Conservation (phyloP, 2,888 invertebrate species). For the Rotaria magnacalcarata region DNA sequence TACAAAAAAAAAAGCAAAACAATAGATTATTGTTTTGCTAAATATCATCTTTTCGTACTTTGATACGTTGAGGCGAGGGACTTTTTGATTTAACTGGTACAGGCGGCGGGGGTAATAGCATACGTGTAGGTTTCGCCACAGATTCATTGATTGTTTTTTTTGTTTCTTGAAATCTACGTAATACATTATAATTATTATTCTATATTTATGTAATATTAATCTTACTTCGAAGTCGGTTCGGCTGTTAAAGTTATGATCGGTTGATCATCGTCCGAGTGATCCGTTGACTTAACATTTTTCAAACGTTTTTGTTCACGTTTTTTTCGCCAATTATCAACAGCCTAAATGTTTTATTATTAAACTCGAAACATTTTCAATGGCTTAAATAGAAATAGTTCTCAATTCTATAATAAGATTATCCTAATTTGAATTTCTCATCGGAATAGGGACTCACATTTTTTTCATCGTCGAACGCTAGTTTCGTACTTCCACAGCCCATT, state of each 20-base stretch:
- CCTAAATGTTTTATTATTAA: background rate
- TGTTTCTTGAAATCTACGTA: background rate
- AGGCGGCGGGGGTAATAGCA: background rate
- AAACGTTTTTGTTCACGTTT: slow-evolving; percentile 25
- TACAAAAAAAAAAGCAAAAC: background rate
- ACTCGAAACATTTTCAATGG: no score
- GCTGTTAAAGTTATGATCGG: background rate
- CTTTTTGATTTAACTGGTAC: background rate
- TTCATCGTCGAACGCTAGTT: background rate
- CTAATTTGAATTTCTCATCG: no score
- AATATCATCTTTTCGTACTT: background rate
- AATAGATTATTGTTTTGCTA: background rate
- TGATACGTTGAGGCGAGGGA: background rate
- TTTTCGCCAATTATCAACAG: slow-evolving; percentile 29
- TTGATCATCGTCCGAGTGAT: background rate
- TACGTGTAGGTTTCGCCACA: background rate
- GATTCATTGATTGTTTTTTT: background rate
- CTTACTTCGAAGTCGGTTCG: background rate
- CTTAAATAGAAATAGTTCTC: no score
- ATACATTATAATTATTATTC: background rate
- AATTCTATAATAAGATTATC: no score
- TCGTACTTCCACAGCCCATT: slow-evolving; percentile 34
- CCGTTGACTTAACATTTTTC: background rate
- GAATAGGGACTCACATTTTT: background rate
- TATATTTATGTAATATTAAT: background rate